These are phyloP conservation scores for Pocillopora meandrina DNA, from an alignment of 92 coral and sea anemone genomes.

Conservation along the genomic window DNA sequence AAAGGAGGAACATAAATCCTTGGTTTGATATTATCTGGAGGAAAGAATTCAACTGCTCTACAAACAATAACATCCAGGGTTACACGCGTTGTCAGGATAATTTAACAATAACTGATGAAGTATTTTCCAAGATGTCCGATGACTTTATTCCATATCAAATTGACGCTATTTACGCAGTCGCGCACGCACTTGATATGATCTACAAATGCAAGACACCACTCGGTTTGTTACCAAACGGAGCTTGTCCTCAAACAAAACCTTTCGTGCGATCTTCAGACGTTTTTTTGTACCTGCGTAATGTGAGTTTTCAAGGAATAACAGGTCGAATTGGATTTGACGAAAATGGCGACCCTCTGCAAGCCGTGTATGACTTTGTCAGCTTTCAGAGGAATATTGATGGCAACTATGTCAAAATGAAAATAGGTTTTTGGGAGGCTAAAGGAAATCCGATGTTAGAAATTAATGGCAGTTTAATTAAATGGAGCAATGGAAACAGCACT, in stretches of 20 bases:
- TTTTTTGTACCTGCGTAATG: constrained; percentile 54
- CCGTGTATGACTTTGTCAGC: constrained; percentile 70
- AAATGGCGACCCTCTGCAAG: constrained; percentile 63
- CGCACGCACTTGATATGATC: constrained; percentile 67
- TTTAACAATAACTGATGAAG: constrained; percentile 44
- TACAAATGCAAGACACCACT: constrained; percentile 56
- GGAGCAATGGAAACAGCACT: constrained; percentile 34
- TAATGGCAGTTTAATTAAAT: constrained; percentile 39
- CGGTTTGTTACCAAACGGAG: constrained; percentile 53
- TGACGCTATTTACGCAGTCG: constrained; percentile 74
- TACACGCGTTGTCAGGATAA: constrained; percentile 42
- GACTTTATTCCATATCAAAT: constrained; percentile 74
- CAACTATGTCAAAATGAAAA: constrained; percentile 41
- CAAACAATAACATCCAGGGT: constrained; percentile 2
- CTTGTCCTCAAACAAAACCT: constrained; percentile 53
- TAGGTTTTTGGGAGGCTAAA: constrained; percentile 69
- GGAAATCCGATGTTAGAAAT: constrained; percentile 35
- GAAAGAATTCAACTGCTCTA: constrained; percentile 49
- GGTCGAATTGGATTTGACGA: constrained; percentile 65
- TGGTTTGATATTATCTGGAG: constrained; percentile 73
- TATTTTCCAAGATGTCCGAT: constrained; percentile 52
- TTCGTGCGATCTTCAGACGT: constrained; percentile 55
- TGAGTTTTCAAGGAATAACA: constrained; percentile 69
- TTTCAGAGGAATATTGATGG: constrained; percentile 42
- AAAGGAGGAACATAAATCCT: constrained; percentile 22